Evolutionary conservation across 2,888 invertebrate genomes (phyloP), one percentile per base, ranked within the genome.

Genomic region (Stenoptilia bipunctidactyla): DNA sequence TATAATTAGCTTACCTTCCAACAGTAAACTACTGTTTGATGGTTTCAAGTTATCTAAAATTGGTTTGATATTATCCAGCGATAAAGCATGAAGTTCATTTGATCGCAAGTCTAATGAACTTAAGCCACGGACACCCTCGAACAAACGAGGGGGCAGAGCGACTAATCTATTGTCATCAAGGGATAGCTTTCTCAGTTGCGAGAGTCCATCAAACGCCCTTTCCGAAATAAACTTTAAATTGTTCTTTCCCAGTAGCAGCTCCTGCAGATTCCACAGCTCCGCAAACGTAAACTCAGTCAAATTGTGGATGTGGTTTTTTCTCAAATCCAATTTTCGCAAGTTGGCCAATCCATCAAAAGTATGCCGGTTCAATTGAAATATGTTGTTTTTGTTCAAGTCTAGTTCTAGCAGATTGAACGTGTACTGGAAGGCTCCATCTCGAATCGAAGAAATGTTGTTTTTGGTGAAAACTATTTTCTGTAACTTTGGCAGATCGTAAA

Each of bases 401-500:
- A 97, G 80, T 56, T 91, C 92, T 39, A 91, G 86, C 39, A 97
- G 83, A 55, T 91, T 89, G 40, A 87, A 87, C 61, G 93, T 82
- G 50, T 91, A 87, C 51, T 86, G 86, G 58, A 93, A 95, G 14
- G 97, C 92, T 46, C 92, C 92, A 46, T 95, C 94, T 53, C 94
- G 95, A 47, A 96, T 86, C 27, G 89, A 86, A 45, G 92, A 90
- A 50, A 98, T 87, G 61, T 92, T 91, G 75, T 98, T 98, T 61
- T 91, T 91, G 53, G 94, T 93, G 39, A 98, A 85, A 47, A 89
- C 89, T 33, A 98, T 86, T 46, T 91, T 89, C 53, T 89, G 88
- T 47, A 93, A 72, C 40, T 86, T 85, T 0, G 93, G 92, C 40
- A 93, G 65, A 61, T 91, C 89, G 36, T 88, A 86, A 65, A 94